Base-by-base conservation (phyloP, 1,140 invertebrate species). In the Agrypnia vestita region DNA sequence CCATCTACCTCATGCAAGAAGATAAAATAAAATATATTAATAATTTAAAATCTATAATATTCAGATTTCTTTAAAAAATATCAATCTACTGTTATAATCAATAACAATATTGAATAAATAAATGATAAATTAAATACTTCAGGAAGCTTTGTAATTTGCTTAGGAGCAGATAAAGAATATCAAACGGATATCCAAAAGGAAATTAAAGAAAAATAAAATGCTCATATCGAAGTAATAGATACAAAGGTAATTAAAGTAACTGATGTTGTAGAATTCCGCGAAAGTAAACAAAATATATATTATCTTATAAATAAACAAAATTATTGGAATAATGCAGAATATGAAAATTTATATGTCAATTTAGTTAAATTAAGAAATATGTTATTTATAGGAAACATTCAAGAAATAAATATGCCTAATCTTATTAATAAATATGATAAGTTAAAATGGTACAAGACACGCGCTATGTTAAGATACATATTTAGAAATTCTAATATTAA, bases 361-460 rank as follows among this genome's bases (percentile, higher is more conserved):
- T 17, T 67, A 76, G 9, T 25, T 17, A 81, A 74, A 61, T 46
- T 82, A 47, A 79, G 81, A 81, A 69, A 46, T 12, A 47, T 61
- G 46, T 76, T 84, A 11, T 7, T 59, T 46, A 15, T n/a, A 81
- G n/a, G 61, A 21, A 79, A 81, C 13, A 71, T 77, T 49, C 43
- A 80, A 53, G 11, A 59, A 44, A 80, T 83, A 62, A 76, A 12
- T 17, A 15, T 81, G 19, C 67, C 79, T 17, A 73, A 51, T 17
- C 12, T 81, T 1, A 46, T 43, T 19, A 19, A 51, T 71, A 17
- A 59, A 44, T 69, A 67, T 44, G 49, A 78, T 53, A 62, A 83
- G 53, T 47, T 82, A 35, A 82, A 78, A 51, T 82, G 76, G 78
- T 56, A 79, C 11, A 84, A 82, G 80, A 17, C 82, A 15, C n/a